phyloP scores from a whole-genome alignment of 2,797 vertebrate species.

The Syngnathus acus region DNA sequence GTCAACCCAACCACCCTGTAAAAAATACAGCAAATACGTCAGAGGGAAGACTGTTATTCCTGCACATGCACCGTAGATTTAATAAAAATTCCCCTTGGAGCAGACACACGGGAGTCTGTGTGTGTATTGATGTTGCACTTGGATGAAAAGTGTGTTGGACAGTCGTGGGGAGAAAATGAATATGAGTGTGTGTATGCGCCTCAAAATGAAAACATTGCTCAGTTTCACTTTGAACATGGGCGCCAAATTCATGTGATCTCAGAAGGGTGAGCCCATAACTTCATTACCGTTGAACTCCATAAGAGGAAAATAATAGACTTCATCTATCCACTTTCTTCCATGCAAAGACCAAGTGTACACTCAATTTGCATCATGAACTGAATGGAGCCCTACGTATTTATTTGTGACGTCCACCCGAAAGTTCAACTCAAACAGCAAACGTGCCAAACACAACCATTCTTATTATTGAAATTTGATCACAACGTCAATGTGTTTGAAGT shows the following conservation, averaged over 20 bases:
- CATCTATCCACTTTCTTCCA: background rate
- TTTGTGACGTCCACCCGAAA: background rate
- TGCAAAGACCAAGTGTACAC: background rate
- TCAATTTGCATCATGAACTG: background rate
- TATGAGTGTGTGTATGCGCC: slow-evolving; percentile 15
- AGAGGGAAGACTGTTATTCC: background rate
- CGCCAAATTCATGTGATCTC: slow-evolving; percentile 10
- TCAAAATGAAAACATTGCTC: slow-evolving; percentile 4
- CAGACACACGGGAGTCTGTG: background rate
- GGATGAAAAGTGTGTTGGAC: slow-evolving; percentile 31
- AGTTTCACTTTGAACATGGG: slow-evolving; percentile 1
- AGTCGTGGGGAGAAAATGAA: slow-evolving; percentile 16
- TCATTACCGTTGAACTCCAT: background rate
- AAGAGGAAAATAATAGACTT: background rate
- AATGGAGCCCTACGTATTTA: background rate
- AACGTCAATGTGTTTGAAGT: background rate
- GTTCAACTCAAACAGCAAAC: slow-evolving; percentile 1
- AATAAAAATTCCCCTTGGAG: slow-evolving; percentile 1
- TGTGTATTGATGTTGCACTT: background rate
- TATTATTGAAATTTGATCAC: background rate
- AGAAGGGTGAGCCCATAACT: slow-evolving; percentile 1
- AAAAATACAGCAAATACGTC: background rate
- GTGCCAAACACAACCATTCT: slow-evolving; percentile 1
- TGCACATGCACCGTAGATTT: background rate
- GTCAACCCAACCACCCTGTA: background rate